Evolutionary conservation across 2,888 invertebrate species (phyloP).

Genomic region (Pollenia griseotomentosa): DNA sequence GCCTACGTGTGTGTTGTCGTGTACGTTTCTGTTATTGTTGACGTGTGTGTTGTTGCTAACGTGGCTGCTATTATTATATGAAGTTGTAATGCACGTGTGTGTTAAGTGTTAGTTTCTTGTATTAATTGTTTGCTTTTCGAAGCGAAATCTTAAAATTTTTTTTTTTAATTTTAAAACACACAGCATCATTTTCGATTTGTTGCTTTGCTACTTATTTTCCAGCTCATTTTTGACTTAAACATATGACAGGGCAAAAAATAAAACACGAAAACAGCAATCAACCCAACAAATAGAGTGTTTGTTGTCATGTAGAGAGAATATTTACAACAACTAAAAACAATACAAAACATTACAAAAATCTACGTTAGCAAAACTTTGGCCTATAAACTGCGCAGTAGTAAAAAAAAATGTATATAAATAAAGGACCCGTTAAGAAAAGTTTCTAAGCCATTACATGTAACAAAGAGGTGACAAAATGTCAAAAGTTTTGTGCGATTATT

Average conservation of each 20-base stretch:
- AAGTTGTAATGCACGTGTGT: too few species aligned
- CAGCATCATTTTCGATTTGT: too few species aligned
- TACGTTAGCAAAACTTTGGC: conserved; percentile 49
- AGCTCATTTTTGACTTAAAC: neutral
- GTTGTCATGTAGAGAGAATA: conserved; percentile 57
- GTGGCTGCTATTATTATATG: too few species aligned
- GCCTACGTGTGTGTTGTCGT: too few species aligned
- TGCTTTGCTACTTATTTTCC: too few species aligned
- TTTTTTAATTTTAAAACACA: too few species aligned
- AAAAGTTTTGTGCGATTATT: conserved; percentile 41
- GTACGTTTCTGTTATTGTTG: too few species aligned
- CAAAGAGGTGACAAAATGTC: conserved; percentile 53
- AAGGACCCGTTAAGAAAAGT: neutral
- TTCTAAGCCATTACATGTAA: conserved; percentile 3
- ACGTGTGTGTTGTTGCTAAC: too few species aligned
- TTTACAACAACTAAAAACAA: conserved; percentile 52
- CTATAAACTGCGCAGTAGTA: neutral
- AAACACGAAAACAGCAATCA: conserved; percentile 50
- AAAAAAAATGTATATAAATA: neutral
- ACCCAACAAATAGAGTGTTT: conserved; percentile 59
- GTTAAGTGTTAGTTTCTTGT: too few species aligned
- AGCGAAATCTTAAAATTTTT: too few species aligned
- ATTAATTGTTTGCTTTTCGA: too few species aligned
- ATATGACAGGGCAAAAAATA: neutral
- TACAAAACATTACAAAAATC: conserved; percentile 16